phyloP scores from a whole-genome alignment of 2,797 vertebrate species.

The Hyperoplus lanceolatus region DNA sequence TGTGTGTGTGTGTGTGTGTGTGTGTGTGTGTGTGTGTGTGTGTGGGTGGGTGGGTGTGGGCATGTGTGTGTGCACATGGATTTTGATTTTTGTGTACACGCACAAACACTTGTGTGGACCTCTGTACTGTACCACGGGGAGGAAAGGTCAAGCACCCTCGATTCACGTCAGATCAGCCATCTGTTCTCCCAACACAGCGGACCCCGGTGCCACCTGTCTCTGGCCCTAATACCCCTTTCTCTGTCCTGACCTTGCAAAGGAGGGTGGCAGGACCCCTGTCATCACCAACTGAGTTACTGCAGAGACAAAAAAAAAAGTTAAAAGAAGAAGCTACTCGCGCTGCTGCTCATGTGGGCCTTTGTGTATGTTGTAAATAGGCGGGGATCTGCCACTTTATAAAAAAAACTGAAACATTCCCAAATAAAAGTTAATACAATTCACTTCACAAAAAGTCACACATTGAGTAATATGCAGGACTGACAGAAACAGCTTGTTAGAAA shows the following conservation, averaged over 20 bases:
- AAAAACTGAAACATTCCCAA: neutral
- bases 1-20: neutral
- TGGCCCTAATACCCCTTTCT: conserved; percentile 63
- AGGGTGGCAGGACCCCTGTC: conserved; percentile 65
- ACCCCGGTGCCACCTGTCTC: conserved; percentile 74
- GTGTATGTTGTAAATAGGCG: conserved; percentile 1
- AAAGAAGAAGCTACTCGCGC: conserved; percentile 12
- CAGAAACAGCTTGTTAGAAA: neutral
- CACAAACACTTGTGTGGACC: conserved; percentile 45
- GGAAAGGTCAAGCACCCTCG: conserved; percentile 69
- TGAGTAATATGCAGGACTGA: neutral
- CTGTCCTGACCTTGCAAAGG: conserved; percentile 55
- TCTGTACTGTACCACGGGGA: conserved; percentile 58
- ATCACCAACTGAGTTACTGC: conserved; percentile 43
- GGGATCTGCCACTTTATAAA: neutral
- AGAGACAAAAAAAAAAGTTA: conserved; percentile 30
- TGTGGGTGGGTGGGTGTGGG: neutral
- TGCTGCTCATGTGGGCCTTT: neutral
- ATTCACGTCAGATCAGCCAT: conserved; percentile 75
- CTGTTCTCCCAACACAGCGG: conserved; percentile 64
- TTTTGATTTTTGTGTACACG: conserved; percentile 55
- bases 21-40: neutral
- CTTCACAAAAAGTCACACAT: no score
- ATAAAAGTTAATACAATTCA: conserved; percentile 1
- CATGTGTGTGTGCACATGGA: conserved; percentile 12